Base-by-base conservation (phyloP, 2,888 invertebrate genomes). In the Ectemnius lituratus region DNA sequence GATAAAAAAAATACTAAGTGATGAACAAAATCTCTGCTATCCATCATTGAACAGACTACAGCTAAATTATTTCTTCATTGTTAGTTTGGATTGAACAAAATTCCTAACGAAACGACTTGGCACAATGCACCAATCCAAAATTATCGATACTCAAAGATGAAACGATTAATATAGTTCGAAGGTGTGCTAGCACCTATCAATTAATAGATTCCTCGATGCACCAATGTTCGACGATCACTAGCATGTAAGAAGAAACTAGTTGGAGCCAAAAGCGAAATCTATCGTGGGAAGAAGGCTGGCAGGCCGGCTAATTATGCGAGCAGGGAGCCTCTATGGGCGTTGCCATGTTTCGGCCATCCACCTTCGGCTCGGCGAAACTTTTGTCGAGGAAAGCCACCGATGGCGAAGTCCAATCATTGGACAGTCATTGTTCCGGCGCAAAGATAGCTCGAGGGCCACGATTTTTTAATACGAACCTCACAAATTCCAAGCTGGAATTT, bases 261-360 rank as follows among this genome's bases (percentile, higher is more conserved):
- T 13, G 27, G 27, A n/a, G 62, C 73, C 79, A 81, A 84, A 86
- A 86, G 85, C 8, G 8, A 37, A 37, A 37, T 37, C 37, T 85
- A 85, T 83, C 87, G 85, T 87, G 86, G 87, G 87, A 88, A 88
- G 82, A 81, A 80, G 18, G 47, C 18, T 20, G 70, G 49, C 63
- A 84, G 81, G 84, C 76, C 71, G 74, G 68, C 76, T 84, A 85
- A 87, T 86, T 82, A 83, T 70, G 83, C 73, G 76, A 78, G 75
- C 72, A 67, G 72, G 70, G 63, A 76, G 71, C 81, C 73, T 75
- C 76, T 78, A 63, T 73, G 72, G 81, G 80, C n/a, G 62, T 62
- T 13, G 23, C 82, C 84, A 79, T 73, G 73, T 75, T 82, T 77
- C 83, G 84, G 83, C 73, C 79, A 62, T 57, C 60, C 57, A 73